Percentiles rank a stretch among this genome's conserved stretches.
Conservation (phyloP, 2,113 vertebrate genomes). For the Labeo rohita region DNA sequence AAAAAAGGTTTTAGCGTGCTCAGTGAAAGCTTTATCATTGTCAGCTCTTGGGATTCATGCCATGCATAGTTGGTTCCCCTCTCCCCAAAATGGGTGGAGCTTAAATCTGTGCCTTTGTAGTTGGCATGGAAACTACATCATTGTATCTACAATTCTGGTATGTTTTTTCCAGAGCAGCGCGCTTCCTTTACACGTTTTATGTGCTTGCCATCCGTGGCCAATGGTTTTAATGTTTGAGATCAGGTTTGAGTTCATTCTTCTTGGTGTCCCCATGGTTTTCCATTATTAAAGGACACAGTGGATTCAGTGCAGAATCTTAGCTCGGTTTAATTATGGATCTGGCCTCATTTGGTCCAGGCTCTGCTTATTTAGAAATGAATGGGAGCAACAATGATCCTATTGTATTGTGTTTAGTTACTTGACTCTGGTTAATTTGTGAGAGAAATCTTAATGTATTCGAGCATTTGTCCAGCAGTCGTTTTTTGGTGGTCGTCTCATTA, state of each 20-base stretch:
- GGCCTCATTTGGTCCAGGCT: constrained; percentile 19
- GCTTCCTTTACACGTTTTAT: constrained; percentile 33
- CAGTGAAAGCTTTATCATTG: not conserved
- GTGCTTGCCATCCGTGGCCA: not conserved
- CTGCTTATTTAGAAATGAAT: constrained; percentile 4
- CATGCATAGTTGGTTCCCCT: constrained; percentile 39
- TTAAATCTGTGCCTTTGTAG: not conserved
- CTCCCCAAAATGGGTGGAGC: constrained; percentile 32
- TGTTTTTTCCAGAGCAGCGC: constrained; percentile 11
- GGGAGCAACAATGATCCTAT: not conserved
- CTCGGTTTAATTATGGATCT: constrained; percentile 29
- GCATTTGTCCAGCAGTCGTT: not conserved
- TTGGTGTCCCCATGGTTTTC: constrained; percentile 9
- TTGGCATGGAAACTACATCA: constrained; percentile 42
- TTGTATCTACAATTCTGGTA: constrained; percentile 30
- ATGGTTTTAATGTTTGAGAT: constrained; percentile 23
- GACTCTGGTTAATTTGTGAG: not conserved
- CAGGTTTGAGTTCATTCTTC: constrained; percentile 24
- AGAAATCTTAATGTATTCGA: not conserved
- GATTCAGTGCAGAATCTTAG: not conserved
- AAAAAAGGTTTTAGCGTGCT: not conserved
- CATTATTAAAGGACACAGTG: constrained; percentile 36
- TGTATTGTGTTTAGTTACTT: not conserved
- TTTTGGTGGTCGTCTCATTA: not conserved
- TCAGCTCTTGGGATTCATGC: constrained; percentile 32